A percentile compares a stretch with the other conserved stretches of the same genome.
phyloP scores from a whole-genome alignment of 1,140 invertebrate species.

The Popillia japonica region DNA sequence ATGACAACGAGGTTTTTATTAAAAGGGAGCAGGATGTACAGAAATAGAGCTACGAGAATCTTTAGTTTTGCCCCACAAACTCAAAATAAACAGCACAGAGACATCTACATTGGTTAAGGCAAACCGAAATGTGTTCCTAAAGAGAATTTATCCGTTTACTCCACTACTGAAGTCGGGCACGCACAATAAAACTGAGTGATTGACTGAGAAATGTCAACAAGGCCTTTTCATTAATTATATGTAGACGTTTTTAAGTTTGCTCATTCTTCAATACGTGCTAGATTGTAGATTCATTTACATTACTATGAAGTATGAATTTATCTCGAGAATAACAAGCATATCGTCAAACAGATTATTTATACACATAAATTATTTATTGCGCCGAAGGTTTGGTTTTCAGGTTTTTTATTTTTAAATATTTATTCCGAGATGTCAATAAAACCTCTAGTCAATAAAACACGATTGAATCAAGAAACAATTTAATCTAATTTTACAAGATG shows the following conservation, averaged over 20 bases:
- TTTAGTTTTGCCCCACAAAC: neutral
- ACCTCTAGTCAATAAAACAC: too few species aligned
- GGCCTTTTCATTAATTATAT: slow-evolving; percentile 30
- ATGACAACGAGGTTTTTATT: slow-evolving; percentile 29
- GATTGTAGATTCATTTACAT: neutral
- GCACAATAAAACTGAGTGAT: slow-evolving; percentile 35
- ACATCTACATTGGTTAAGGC: slow-evolving; percentile 23
- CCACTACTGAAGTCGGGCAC: neutral
- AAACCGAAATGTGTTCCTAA: neutral
- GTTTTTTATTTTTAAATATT: too few species aligned
- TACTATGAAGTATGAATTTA: neutral
- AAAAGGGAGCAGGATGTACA: slow-evolving; percentile 33
- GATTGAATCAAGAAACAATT: too few species aligned
- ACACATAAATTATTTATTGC: too few species aligned
- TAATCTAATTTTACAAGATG: too few species aligned
- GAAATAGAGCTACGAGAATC: slow-evolving; percentile 17
- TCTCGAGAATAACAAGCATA: neutral
- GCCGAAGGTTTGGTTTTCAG: too few species aligned
- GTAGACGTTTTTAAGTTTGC: neutral
- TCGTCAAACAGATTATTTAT: neutral
- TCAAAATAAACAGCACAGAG: slow-evolving; percentile 27
- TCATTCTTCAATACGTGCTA: neutral
- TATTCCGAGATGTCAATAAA: too few species aligned
- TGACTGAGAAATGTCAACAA: slow-evolving; percentile 38
- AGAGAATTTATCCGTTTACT: neutral